Conservation (phyloP, 2,888 invertebrate species). For the Cataglyphis livida region DNA sequence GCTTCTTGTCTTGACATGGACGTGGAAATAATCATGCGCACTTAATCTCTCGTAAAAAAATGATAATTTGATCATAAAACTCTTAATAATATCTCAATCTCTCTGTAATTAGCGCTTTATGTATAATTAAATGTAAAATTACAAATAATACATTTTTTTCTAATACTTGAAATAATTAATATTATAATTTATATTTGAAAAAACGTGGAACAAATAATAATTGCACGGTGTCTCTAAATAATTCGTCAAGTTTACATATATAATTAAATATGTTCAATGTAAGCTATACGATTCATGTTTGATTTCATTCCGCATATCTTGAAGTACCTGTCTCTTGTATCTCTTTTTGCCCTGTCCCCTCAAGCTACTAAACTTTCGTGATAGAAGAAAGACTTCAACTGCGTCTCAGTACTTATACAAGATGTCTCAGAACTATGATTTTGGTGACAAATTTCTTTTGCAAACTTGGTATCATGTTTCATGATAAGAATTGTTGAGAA, state of each 20-base stretch:
- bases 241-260: constrained; percentile 3
- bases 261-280: constrained; percentile 28
- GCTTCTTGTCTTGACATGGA: constrained; percentile 51
- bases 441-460: constrained; percentile 30
- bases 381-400: constrained; percentile 44
- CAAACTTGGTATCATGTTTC: constrained; percentile 6
- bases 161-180: not conserved
- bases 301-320: constrained; percentile 41
- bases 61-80: not conserved
- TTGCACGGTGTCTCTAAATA: constrained; percentile 4
- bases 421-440: constrained; percentile 14
- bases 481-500: not conserved
- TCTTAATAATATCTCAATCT: constrained; percentile 5
- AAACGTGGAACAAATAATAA: constrained; percentile 6
- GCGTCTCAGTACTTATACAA: not conserved
- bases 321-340: constrained; percentile 35
- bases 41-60: not conserved
- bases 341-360: constrained; percentile 20
- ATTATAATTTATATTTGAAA: constrained; percentile 5
- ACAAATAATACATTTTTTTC: not conserved
- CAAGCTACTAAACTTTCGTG: constrained; percentile 45
- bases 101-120: not conserved
- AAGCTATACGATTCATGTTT: constrained; percentile 31
- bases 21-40: constrained; percentile 51
- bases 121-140: constrained; percentile 8